Evolutionary conservation across 2,797 vertebrate genomes (phyloP), one percentile per base, ranked within the genome.

Genomic region (Halcyon leucocephala): DNA sequence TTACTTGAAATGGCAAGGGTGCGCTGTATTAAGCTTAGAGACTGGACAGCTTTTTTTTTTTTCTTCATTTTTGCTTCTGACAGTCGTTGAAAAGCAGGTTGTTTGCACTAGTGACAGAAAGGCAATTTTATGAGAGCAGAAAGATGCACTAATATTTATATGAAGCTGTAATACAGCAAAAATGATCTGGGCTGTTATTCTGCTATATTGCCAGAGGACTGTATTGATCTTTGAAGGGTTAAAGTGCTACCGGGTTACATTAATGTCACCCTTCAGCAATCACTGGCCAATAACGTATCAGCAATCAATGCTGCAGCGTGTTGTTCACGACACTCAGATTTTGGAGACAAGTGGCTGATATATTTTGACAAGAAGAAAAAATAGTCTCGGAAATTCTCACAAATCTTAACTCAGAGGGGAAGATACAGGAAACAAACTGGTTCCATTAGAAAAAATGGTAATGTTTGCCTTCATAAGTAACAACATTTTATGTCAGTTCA

Each of bases 381-480:
- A 52, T 21, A 92, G 61, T 71, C 81, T 87, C 48, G 18, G 61
- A 96, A 91, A 96, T 87, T 86, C 79, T 83, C 95, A 82, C 42
- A 88, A 96, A 96, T 87, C 79, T 96, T 95, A 96, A 95, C 95
- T 96, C 89, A 64, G 89, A 95, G 89, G 69, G 54, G 88, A 78
- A 90, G 80, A 89, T 85, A 24, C 29, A 93, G 61, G 90, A 95
- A 97, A 95, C 95, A 96, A 96, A 96, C 93, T 87, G 93, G 82
- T 95, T 93, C 82, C 89, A 91, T 95, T 97, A 2, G 64, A 86
- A 91, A 96, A 96, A 95, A 96, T 95, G 94, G 91, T 97, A 97
- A 96, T 96, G 83, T 96, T 97, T 97, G 92, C 93, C 86, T 96
- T 94, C 67, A 37, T 97, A 97, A 97, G 96, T 97, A 97, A 97